Conservation (phyloP, 23 tunicate genomes). For the Trididemnum clinides region DNA sequence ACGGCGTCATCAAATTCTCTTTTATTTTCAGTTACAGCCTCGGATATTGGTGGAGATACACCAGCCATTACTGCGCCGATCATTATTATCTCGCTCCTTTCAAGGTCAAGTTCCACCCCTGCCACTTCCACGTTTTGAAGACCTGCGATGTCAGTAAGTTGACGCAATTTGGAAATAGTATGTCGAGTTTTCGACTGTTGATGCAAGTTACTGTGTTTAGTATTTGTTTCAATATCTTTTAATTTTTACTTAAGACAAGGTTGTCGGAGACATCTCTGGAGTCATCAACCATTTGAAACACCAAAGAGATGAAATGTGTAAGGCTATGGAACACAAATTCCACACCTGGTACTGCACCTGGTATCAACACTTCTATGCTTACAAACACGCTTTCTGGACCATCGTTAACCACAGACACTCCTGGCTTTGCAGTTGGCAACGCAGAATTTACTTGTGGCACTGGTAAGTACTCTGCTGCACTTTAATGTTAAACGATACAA, state of each 20-base stretch:
- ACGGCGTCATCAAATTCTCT: background rate
- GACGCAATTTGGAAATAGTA: too few relatives aligned
- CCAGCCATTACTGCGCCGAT: background rate
- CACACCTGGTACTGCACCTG: constrained; percentile 39
- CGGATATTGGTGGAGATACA: constrained; percentile 45
- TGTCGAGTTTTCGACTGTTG: too few relatives aligned
- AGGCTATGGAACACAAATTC: background rate
- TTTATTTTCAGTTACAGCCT: constrained; percentile 15
- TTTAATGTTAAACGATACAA: background rate
- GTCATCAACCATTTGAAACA: constrained; percentile 16
- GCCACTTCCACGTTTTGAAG: constrained; percentile 33
- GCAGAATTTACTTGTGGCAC: background rate
- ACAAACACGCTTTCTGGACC: constrained; percentile 6
- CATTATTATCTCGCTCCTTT: constrained; percentile 37
- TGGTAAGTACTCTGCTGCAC: background rate
- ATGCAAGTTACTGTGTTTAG: too few relatives aligned
- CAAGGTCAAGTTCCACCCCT: constrained; percentile 12
- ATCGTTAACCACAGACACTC: constrained; percentile 45
- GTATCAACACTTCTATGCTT: constrained; percentile 5
- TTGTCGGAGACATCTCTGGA: constrained; percentile 21
- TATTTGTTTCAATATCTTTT: too few relatives aligned
- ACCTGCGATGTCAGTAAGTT: constrained; percentile 52
- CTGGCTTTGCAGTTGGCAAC: constrained; percentile 6
- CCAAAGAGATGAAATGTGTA: constrained; percentile 19
- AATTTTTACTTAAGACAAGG: background rate